A percentile compares a stretch with the other conserved stretches of the same genome.
phyloP scores from a whole-genome alignment of 2,113 vertebrate genomes.

The Colius striatus region DNA sequence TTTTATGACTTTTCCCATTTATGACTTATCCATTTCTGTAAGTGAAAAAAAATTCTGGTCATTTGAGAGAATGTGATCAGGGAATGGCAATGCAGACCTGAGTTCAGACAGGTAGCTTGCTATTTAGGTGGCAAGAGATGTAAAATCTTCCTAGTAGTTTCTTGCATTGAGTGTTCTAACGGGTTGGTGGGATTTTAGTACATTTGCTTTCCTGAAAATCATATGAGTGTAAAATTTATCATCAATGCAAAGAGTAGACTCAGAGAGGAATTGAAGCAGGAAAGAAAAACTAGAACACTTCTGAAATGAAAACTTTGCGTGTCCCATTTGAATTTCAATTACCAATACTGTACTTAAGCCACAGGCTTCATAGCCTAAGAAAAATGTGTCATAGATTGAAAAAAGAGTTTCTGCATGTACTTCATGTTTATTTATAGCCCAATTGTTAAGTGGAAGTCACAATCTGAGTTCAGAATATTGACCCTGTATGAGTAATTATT shows the following conservation, averaged over 20 bases:
- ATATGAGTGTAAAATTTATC: not conserved
- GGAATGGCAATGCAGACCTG: not conserved
- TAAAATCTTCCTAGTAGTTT: not conserved
- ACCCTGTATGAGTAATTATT: not conserved
- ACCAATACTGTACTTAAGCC: not conserved
- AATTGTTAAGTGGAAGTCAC: not conserved
- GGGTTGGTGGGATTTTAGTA: not conserved
- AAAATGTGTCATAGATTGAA: not conserved
- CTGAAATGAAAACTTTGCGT: not conserved
- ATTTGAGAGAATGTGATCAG: not conserved
- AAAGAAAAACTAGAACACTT: not conserved
- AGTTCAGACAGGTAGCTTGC: not conserved
- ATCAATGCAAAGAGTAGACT: fast-evolving
- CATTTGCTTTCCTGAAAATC: not conserved
- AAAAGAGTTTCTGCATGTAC: not conserved
- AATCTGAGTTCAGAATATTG: not conserved
- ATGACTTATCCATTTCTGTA: not conserved
- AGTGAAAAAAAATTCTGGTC: not conserved
- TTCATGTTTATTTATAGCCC: not conserved
- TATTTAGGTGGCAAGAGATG: not conserved
- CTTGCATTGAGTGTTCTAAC: not conserved
- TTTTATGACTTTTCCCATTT: too few relatives aligned
- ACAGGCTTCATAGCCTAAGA: not conserved
- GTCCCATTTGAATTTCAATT: not conserved
- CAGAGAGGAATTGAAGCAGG: not conserved